A percentile compares a stretch with the other conserved stretches of the same genome.
Conservation (phyloP, 37 sponge, comb jelly and placozoan genomes). For the Oscarella lobularis region DNA sequence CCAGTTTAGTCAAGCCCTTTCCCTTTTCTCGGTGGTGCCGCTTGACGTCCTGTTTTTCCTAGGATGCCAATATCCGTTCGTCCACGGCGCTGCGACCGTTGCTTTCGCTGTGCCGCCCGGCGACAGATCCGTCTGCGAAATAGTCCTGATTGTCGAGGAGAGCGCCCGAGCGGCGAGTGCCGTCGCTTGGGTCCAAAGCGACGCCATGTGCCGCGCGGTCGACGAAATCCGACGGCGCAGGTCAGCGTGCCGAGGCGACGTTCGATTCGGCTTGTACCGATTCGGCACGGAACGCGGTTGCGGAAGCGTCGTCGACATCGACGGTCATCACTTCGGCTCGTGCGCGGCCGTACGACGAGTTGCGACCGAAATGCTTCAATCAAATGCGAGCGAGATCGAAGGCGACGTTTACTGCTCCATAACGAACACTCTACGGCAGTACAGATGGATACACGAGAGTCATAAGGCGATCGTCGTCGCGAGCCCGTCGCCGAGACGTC, state of each 20-base stretch:
- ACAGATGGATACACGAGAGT: not conserved
- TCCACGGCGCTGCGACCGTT: no score
- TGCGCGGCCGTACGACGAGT: not conserved
- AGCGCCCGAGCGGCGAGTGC: not conserved
- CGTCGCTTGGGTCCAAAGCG: not conserved
- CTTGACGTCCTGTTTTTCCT: no score
- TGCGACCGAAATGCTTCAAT: not conserved
- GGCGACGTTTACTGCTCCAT: not conserved
- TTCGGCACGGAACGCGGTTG: not conserved
- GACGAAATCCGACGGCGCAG: not conserved
- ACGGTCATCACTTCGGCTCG: not conserved
- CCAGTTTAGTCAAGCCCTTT: no score
- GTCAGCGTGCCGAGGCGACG: not conserved
- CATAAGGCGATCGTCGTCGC: not conserved
- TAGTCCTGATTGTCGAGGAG: not conserved
- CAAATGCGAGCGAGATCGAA: not conserved
- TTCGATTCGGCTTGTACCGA: not conserved
- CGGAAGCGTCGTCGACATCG: not conserved
- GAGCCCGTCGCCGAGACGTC: not conserved
- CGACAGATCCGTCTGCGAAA: not conserved
- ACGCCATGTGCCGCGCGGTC: not conserved
- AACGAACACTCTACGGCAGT: not conserved
- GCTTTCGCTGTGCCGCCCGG: not conserved
- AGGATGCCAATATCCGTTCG: no score
- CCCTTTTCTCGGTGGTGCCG: no score